These are phyloP conservation scores for Disparrhopalites patrizii DNA, from an alignment of 2,888 invertebrate genomes.

Conservation along the genomic window DNA sequence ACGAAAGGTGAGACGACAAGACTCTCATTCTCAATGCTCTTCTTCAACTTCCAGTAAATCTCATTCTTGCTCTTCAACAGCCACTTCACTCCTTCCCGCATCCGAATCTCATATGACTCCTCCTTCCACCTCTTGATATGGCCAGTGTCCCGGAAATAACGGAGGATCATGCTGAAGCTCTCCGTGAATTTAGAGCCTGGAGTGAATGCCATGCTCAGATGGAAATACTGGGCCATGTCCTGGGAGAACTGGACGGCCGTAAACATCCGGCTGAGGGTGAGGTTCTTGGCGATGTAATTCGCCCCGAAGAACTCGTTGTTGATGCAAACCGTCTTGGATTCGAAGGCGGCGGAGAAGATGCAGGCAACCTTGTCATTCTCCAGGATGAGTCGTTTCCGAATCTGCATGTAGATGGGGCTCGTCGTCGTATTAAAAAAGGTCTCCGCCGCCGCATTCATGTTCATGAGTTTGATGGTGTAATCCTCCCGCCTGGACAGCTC, in stretches of 20 bases:
- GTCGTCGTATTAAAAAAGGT: not conserved
- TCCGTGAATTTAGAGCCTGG: not conserved
- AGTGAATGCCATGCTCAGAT: not conserved
- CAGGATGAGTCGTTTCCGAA: not conserved
- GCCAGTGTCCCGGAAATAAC: not conserved
- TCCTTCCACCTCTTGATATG: not conserved
- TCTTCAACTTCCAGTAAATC: not conserved
- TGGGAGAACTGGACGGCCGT: not conserved
- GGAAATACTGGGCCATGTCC: not conserved
- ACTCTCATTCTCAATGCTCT: not conserved
- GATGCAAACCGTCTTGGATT: not conserved
- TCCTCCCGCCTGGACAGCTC: not conserved
- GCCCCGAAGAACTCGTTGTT: not conserved
- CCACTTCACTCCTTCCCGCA: not conserved
- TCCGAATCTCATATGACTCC: not conserved
- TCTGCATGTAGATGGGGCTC: not conserved
- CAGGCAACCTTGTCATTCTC: not conserved
- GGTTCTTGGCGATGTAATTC: not conserved
- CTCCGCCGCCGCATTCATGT: not conserved
- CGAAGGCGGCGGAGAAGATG: not conserved
- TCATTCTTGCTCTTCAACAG: not conserved
- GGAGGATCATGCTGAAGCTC: not conserved
- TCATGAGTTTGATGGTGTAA: not conserved
- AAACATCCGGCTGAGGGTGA: not conserved
- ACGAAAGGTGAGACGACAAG: not conserved